Base-by-base conservation (phyloP, 2,113 vertebrate species). In the Etia nguti region DNA sequence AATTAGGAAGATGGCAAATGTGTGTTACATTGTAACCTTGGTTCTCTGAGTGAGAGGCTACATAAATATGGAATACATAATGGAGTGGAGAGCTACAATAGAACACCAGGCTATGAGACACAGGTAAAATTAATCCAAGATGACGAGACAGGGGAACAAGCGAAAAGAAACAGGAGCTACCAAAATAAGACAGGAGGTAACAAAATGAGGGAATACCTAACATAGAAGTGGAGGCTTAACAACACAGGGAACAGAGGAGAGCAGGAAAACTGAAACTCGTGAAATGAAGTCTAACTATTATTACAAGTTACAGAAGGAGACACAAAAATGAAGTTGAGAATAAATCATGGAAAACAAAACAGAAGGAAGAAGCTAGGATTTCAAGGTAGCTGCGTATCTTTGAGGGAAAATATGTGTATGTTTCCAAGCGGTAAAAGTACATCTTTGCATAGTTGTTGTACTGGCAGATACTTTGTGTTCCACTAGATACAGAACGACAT, bases 321-420 rank as follows among this genome's bases (percentile, higher is more conserved):
- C 0, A 3, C 29, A 62, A 34, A 62, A 34, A 20, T 34, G 1
- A 62, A 36, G 31, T 2, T 62, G 59, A n/a, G 18, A 62, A 36
- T 20, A 62, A 62, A 36, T 13, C 10, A 38, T 65, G 60, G 4
- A 65, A 22, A 65, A 22, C 4, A 38, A 65, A 65, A 65, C 60
- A 38, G 20, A 10, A 38, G 4, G 0, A 38, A 65, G 6, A 38
- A 38, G 31, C 31, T 62, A 62, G 11, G 60, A 65, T 36, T 65
- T 36, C 4, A 65, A 65, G 60, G 60, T n/a, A 36, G 60, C 2
- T n/a, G 60, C 2, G 2, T 36, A 62, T 62, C 59, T 7, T 62
- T 34, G 9, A 62, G 59, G 29, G 1, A 9, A 62, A 34, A 62
- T 62, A 4, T 34, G 59, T 62, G 29, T 34, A 60, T 20, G 16